Evolutionary conservation across 1,140 invertebrate species (phyloP).

Genomic region (Spodoptera frugiperda): DNA sequence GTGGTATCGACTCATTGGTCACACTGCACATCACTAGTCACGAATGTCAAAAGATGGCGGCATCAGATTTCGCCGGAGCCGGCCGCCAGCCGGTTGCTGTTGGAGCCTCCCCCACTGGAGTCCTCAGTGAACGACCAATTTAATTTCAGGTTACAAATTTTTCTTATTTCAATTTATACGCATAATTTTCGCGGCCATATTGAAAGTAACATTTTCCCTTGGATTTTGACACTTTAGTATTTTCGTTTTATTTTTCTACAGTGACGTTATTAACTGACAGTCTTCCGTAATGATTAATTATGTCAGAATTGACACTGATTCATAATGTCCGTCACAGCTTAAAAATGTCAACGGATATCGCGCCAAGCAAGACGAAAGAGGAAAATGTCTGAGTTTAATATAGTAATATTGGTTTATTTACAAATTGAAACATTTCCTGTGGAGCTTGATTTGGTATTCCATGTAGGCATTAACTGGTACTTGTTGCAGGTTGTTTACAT

Average conservation of each 20-base stretch:
- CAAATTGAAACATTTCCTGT: neutral
- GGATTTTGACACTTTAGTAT: neutral
- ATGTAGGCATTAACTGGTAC: too few species aligned
- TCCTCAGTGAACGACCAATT: neutral
- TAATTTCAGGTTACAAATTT: neutral
- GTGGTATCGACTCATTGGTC: slow-evolving; percentile 38
- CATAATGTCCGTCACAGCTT: slow-evolving; percentile 17
- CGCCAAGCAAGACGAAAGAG: slow-evolving; percentile 16
- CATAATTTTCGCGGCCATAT: slow-evolving; percentile 22
- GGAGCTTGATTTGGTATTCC: too few species aligned
- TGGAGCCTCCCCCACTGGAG: neutral
- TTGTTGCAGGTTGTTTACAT: too few species aligned
- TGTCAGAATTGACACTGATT: slow-evolving; percentile 10
- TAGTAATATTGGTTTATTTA: neutral
- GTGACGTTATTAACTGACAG: slow-evolving; percentile 23
- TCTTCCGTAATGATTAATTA: slow-evolving; percentile 16
- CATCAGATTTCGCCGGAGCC: neutral
- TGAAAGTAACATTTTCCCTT: neutral
- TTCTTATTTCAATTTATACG: neutral
- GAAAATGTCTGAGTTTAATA: slow-evolving; percentile 10
- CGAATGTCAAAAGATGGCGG: slow-evolving; percentile 16
- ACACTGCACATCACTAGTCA: slow-evolving; percentile 33
- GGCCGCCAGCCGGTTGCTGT: too few species aligned
- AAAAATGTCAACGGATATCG: slow-evolving; percentile 25
- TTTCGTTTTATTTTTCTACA: neutral